Base-by-base conservation (phyloP, 2,797 vertebrate species). In the Eospalax fontanierii region DNA sequence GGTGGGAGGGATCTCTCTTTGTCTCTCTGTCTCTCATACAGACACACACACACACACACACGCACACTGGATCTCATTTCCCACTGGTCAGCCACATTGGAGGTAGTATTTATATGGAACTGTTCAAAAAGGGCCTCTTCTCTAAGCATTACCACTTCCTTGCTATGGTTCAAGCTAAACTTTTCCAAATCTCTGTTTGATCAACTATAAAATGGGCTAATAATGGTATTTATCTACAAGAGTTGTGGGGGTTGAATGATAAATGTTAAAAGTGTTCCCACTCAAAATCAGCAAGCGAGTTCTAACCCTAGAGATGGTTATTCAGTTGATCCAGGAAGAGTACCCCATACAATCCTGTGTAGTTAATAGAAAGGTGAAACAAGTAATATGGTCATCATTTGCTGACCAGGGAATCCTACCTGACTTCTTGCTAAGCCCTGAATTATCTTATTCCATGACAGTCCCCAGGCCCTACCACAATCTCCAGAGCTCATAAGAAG, bases 141-240 rank as follows among this genome's bases (percentile, higher is more conserved):
- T 40, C 79, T 26, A 28, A 46, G 54, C 68, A 54, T 8, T 3
- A 18, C 61, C 73, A 81, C 35, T 70, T 78, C 46, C 70, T 68
- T 89, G 57, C 40, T 87, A 63, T 59, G 71, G 63, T 59, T 89
- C 59, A 59, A 71, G 63, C 65, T 89, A 54, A 65, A 38, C 26
- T 43, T 93, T 40, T 40, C 57, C 50, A 46, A 81, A 46, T 3
- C 76, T 93, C 84, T 50, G 73, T 87, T 89, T 94, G 21, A 38
- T 85, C 80, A 70, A 4, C 35, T 89, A 40, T 33, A 70, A 95
- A 87, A 74, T 86, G 61, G 57, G 16, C 40, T 70, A 80, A 80
- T 43, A 54, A 59, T 26, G 80, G 9, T 46, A 61, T 22, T 65
- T 73, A 33, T 11, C 11, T 9, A 35, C 33, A 35, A 80, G 40